Base-by-base conservation (phyloP, 2,797 vertebrate genomes). In the Manis crassicaudata region DNA sequence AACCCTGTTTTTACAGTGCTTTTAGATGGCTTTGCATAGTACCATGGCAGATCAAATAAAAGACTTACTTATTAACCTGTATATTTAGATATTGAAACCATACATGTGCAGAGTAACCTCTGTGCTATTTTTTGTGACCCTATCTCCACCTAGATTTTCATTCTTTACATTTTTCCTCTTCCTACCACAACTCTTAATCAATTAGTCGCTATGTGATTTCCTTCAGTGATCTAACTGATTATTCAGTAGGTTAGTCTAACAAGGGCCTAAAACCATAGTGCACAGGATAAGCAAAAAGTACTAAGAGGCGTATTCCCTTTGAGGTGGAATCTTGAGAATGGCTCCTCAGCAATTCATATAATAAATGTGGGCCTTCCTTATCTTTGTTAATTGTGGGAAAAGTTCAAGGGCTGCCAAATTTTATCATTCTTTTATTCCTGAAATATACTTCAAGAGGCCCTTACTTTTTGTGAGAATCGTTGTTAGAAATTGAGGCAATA, bases 271-370 rank as follows among this genome's bases (percentile, higher is more conserved):
- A 75, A 37, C 5, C 35, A 23, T 12, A 40, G 12, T n/a, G n/a
- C 92, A 70, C 43, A 88, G 63, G 58, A 75, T 83, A 86, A 90
- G 56, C 37, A 67, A 65, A 72, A 65, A 70, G 23, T 43, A n/a
- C 50, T 60, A 77, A 92, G 63, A 85, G 9, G 0, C 13, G 32
- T 76, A n/a, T 23, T 90, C 29, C 1, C 52, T 56, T 67, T 72
- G 73, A 73, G 23, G 50, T 92, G 40, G 67, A 90, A 50, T 87
- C 92, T 90, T 50, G 29, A 94, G 85, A 90, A 56, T 68, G 17
- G 35, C 43, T 76, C 86, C 40, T 81, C 40, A 40, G 60, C 16
- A 17, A 75, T 4, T 77, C 46, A 25, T 27, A 8, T 11, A 50
- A 79, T 37, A 52, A 62, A 72, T 14, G 25, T 25, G 9, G 29